These are phyloP conservation scores for Hartigia nigra DNA, from an alignment of 2,888 invertebrate species.

Conservation along the genomic window DNA sequence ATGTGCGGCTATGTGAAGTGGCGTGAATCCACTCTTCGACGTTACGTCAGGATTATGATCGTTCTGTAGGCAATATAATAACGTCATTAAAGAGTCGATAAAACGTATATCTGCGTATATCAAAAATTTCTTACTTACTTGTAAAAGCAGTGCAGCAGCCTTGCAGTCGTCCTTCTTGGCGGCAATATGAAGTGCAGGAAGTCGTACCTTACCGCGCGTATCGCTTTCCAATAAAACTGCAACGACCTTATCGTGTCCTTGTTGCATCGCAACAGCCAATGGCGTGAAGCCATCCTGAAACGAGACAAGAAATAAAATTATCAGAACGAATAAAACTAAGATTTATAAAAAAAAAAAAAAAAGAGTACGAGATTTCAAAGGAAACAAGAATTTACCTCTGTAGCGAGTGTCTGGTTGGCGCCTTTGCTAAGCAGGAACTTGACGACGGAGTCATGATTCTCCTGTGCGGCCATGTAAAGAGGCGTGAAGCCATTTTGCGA, in stretches of 20 bases:
- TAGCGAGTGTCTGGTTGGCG: conserved; percentile 95
- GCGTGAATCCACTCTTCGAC: conserved; percentile 98
- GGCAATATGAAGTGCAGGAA: conserved; percentile 97
- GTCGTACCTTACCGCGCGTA: conserved; percentile 92
- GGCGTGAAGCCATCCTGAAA: conserved; percentile 96
- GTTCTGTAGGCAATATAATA: conserved; percentile 70
- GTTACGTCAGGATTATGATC: conserved; percentile 97
- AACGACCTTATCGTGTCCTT: conserved; percentile 97
- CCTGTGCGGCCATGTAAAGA: conserved; percentile 98
- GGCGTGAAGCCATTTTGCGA: conserved; percentile 98
- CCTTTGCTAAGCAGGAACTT: conserved; percentile 90
- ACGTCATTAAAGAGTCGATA: neutral
- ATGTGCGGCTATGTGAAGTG: conserved; percentile 97
- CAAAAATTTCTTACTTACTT: conserved; percentile 68
- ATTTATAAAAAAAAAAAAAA: neutral
- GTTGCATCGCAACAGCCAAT: conserved; percentile 98
- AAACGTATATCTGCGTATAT: conserved; percentile 7
- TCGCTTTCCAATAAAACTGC: conserved; percentile 96
- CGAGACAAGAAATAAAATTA: conserved; percentile 21
- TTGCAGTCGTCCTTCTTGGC: conserved; percentile 99
- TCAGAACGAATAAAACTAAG: neutral
- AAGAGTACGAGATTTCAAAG: neutral
- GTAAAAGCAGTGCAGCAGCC: conserved; percentile 90
- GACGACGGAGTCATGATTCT: conserved; percentile 94
- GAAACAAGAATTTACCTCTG: conserved; percentile 76